These are phyloP conservation scores for Epinotia bilunana DNA, from an alignment of 2,888 invertebrate species.

Conservation along the genomic window DNA sequence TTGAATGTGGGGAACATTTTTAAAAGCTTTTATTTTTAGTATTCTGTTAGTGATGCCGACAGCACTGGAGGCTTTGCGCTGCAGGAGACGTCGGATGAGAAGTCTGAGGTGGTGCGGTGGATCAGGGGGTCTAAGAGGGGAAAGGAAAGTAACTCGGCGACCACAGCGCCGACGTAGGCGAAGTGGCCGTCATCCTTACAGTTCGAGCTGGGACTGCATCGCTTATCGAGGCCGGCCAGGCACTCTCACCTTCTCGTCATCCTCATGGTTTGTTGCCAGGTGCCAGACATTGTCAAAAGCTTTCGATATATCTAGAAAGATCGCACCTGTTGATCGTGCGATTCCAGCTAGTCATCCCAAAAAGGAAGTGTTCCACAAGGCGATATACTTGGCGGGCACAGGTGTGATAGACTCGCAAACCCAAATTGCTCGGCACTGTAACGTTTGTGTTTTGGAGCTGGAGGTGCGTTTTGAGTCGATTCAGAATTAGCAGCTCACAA, in stretches of 20 bases:
- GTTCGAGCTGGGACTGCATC: not conserved
- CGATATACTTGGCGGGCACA: too few species aligned
- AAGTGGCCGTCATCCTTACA: not conserved
- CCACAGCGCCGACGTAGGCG: accelerated
- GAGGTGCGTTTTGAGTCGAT: too few species aligned
- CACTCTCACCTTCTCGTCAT: conserved; percentile 17
- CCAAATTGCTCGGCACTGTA: too few species aligned
- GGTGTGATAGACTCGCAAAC: too few species aligned
- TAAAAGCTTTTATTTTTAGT: too few species aligned
- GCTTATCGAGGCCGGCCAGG: not conserved
- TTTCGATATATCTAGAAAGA: too few species aligned
- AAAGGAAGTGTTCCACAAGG: too few species aligned
- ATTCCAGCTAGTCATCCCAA: too few species aligned
- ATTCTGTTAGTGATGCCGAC: not conserved
- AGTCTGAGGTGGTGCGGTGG: accelerated
- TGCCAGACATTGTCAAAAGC: too few species aligned
- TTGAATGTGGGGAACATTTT: not conserved
- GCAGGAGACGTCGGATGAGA: not conserved
- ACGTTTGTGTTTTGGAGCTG: too few species aligned
- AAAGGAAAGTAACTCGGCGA: not conserved
- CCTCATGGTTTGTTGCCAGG: not conserved
- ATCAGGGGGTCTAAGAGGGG: not conserved
- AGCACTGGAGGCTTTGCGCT: not conserved
- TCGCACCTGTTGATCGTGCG: too few species aligned
- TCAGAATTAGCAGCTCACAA: too few species aligned